Conservation (phyloP, 2,113 vertebrate genomes). For the Malurus cyaneus region DNA sequence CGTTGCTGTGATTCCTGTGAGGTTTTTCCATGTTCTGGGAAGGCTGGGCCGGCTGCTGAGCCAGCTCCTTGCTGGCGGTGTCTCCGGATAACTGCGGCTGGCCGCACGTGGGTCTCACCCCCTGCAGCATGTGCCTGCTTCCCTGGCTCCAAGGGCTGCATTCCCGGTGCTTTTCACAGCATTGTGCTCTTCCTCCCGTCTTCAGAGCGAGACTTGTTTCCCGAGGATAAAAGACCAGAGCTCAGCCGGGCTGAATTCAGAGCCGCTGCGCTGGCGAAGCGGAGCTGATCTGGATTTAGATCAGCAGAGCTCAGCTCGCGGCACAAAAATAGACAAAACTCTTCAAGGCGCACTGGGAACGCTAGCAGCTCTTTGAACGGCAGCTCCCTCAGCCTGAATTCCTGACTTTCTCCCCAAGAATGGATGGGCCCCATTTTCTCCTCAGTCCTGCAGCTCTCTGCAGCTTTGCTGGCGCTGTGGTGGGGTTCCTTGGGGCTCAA, state of each 20-base stretch:
- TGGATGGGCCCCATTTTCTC: neutral
- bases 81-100: neutral
- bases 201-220: neutral
- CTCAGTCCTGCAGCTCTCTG: neutral
- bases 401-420: neutral
- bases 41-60: neutral
- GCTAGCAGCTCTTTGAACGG: neutral
- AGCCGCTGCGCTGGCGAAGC: neutral
- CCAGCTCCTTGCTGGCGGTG: neutral
- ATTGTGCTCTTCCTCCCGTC: neutral
- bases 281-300: slow-evolving; percentile 3
- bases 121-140: neutral
- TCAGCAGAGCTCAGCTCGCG: neutral
- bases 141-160: neutral
- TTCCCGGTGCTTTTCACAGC: neutral
- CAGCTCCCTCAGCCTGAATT: neutral
- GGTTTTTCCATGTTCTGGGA: neutral
- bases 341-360: neutral
- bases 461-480: neutral
- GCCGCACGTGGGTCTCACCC: neutral
- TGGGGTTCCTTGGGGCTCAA: rapidly evolving
- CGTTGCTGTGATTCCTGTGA: neutral
- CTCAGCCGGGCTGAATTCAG: neutral
- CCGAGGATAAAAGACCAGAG: neutral
- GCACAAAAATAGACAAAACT: slow-evolving; percentile 8